Conservation (phyloP, 2,888 invertebrate species). For the Bellardia bayeri region DNA sequence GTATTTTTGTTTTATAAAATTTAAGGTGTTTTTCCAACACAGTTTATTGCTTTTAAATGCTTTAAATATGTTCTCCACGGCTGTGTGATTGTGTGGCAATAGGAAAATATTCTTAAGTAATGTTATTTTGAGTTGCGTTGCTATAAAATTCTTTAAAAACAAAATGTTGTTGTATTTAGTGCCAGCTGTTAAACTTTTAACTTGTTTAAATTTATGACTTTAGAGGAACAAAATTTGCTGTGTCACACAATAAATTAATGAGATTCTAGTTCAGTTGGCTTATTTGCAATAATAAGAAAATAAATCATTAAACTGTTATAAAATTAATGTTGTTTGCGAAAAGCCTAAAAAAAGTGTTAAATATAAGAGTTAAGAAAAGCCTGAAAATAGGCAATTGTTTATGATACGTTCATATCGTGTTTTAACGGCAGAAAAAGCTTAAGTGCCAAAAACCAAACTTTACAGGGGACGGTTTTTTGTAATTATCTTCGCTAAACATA, state of each 20-base stretch:
- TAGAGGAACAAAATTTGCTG: background rate
- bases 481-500: too few relatives aligned
- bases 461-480: too few relatives aligned
- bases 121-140: conserved; percentile 8
- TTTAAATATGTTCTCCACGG: conserved; percentile 8
- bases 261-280: background rate
- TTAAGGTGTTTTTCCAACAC: conserved; percentile 41
- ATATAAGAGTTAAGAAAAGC: too few relatives aligned
- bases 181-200: conserved; percentile 64
- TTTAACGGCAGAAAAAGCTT: too few relatives aligned
- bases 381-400: too few relatives aligned
- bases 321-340: background rate
- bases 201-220: conserved; percentile 24
- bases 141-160: background rate
- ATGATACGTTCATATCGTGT: too few relatives aligned
- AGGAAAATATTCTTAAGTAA: conserved; percentile 45
- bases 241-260: background rate
- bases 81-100: conserved; percentile 53
- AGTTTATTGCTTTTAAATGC: conserved; percentile 25
- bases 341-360: too few relatives aligned
- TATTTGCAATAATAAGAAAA: background rate
- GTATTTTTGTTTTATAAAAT: conserved; percentile 16
- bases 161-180: conserved; percentile 39
- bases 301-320: background rate
- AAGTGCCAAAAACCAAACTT: too few relatives aligned